Base-by-base conservation (phyloP, 1,140 invertebrate genomes). In the Aporrectodea caliginosa region DNA sequence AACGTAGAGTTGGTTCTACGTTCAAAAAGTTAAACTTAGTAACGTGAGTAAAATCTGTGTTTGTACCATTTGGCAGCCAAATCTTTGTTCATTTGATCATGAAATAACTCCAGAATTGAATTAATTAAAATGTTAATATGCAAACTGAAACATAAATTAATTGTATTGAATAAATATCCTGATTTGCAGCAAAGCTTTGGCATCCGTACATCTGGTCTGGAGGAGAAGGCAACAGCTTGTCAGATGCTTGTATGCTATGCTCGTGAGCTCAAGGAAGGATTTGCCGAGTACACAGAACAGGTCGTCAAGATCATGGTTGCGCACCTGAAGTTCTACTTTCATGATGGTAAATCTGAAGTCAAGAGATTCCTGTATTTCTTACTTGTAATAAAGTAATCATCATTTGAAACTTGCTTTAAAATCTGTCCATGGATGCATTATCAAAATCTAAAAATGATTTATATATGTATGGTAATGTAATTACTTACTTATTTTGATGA, bases 171-270 rank as follows among this genome's bases (percentile, higher is more conserved):
- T 16, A 75, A 32, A 16, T 33, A 73, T 75, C 68, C 58, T 75
- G 73, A 30, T 78, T 82, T 86, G 31, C 84, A 93, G 84, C 90
- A 90, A 85, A 90, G 86, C 79, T 90, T 91, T 84, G 91, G 91
- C 30, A 91, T 91, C 58, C 85, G 88, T 74, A 92, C 91, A 35
- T 87, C 90, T 35, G 94, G 96, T 35, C 90, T 99, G 78, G 98
- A 99, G 89, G 98, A 99, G 84, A 99, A 99, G 88, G 96, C 97
- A 0, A 98, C 96, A 0, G 98, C 98, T 0, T 99, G 97, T 87
- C 96, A 98, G 87, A 99, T 99, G 97, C 89, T 99, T 12, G 96
- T 99, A 12, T 99, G 97, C 88, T 99, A 99, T 87, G 98, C 98
- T 0, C 91, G 95, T 32, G 97, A 99, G 89, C 89, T 99, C 30